Base-by-base conservation (phyloP, 2,113 vertebrate genomes). In the Gymnocephalus cernua region DNA sequence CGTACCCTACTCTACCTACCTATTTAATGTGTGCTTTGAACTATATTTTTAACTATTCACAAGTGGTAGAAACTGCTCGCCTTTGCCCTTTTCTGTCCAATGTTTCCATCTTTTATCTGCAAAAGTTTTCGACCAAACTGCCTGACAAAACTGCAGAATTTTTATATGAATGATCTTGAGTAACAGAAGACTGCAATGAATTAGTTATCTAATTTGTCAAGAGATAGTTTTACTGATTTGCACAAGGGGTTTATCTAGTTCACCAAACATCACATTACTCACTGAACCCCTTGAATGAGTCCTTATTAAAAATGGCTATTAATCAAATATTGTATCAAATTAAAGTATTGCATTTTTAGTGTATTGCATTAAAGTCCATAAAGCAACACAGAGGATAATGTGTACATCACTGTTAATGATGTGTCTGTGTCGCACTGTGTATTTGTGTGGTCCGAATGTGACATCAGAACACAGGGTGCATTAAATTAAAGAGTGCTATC, bases 391-490 rank as follows among this genome's bases (percentile, higher is more conserved):
- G 18, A 75, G 29, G 59, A 68, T 79, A 41, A 62, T 71, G 48
- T 29, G 16, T 65, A 61, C 7, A 3, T 27, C 48, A 29, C 21
- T 18, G 18, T 48, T 62, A 45, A 67, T 61, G 23, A 53, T 21
- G 61, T 64, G 64, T 38, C 35, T 74, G 44, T 45, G 48, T 76
- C 0, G 4, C 41, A n/a, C 29, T 69, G 41, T 38, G 38, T 63
- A 41, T 68, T 45, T 51, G 64, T 79, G 76, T 74, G 68, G 76
- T 84, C 74, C 58, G 57, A 88, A 81, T 84, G 64, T 23, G 51
- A 76, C 63, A 64, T 85, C 61, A 64, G 48, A 85, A 73, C 54
- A 72, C 62, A 59, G 54, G 50, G 38, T 51, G 45, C n/a, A 61
- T 73, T 79, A 79, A 86, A 87, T 23, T 12, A 84, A 53, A 70